Conservation (phyloP, 2,113 vertebrate genomes). For the Chiloscyllium plagiosum region DNA sequence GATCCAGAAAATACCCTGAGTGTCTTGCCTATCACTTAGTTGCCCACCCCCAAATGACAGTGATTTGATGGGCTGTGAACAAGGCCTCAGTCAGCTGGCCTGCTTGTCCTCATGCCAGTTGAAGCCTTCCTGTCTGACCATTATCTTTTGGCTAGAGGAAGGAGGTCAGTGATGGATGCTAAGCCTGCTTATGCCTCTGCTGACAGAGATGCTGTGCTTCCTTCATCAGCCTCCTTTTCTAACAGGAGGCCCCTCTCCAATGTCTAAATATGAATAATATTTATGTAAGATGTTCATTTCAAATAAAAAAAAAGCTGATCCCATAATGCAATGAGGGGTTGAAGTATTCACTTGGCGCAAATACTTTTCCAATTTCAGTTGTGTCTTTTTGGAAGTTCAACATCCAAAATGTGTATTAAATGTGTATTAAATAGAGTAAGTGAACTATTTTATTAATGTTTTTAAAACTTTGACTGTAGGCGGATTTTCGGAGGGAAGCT, state of each 20-base stretch:
- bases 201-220: too few relatives aligned
- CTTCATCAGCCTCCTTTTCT: too few relatives aligned
- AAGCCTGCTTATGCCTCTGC: too few relatives aligned
- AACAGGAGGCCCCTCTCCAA: too few relatives aligned
- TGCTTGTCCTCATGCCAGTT: not conserved
- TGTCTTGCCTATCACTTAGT: not conserved
- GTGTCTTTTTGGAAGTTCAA: not conserved
- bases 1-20: not conserved
- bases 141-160: too few relatives aligned
- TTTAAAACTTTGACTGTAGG: conserved; percentile 45
- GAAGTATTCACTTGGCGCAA: not conserved
- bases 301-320: not conserved
- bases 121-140: not conserved
- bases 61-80: not conserved
- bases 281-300: not conserved
- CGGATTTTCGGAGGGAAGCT: conserved; percentile 71
- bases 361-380: not conserved
- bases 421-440: not conserved
- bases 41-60: not conserved
- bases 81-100: not conserved
- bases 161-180: too few relatives aligned
- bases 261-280: too few relatives aligned
- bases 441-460: not conserved
- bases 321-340: not conserved
- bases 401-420: not conserved